Evolutionary conservation across 2,797 vertebrate genomes (phyloP).

Genomic region (Rhabdophis nuchalis): DNA sequence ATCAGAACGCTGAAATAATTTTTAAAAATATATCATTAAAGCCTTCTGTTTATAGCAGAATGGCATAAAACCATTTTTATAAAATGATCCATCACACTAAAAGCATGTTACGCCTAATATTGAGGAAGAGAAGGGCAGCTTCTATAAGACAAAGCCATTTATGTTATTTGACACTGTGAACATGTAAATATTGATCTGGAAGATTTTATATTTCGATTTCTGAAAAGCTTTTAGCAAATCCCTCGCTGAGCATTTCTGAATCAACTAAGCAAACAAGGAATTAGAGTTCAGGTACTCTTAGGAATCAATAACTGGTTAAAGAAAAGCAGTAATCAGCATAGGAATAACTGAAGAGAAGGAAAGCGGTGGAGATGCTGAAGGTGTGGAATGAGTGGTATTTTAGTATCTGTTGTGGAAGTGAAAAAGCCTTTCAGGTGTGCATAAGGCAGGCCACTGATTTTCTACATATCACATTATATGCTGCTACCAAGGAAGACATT

Average conservation of each 20-base stretch:
- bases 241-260: neutral
- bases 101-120: neutral
- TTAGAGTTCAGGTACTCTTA: neutral
- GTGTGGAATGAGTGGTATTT: neutral
- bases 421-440: neutral
- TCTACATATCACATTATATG: neutral
- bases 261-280: neutral
- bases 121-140: neutral
- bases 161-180: neutral
- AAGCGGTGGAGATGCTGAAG: neutral
- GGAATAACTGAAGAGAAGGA: neutral
- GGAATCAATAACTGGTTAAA: neutral
- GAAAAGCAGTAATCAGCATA: neutral
- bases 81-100: neutral
- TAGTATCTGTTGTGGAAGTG: neutral
- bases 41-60: neutral
- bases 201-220: neutral
- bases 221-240: neutral
- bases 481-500: neutral
- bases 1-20: neutral
- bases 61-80: neutral
- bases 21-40: neutral
- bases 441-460: neutral
- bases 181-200: neutral
- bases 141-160: neutral